Percentiles rank a stretch among this genome's conserved stretches.
Conservation (phyloP, 2,113 vertebrate genomes). For the Eidolon helvum region DNA sequence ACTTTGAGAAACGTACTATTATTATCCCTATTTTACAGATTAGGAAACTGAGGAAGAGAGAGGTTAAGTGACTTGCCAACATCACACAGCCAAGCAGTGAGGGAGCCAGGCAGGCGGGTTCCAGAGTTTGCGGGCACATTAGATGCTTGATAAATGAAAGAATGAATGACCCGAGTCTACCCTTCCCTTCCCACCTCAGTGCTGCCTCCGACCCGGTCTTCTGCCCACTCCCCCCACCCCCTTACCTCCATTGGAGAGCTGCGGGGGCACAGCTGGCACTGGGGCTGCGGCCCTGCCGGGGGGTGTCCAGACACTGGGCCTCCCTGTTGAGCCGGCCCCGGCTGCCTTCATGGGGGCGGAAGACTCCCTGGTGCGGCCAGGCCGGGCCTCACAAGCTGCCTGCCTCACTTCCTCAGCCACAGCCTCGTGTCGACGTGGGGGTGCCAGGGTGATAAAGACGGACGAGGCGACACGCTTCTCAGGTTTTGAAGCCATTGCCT, state of each 20-base stretch:
- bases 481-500: slow-evolving; percentile 71
- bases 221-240: background rate
- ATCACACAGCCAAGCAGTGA: background rate
- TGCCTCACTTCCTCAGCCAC: background rate
- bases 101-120: background rate
- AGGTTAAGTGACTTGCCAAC: background rate
- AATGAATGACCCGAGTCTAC: background rate
- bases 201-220: background rate
- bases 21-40: background rate
- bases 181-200: background rate
- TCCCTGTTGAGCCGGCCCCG: rapidly evolving
- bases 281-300: background rate
- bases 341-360: background rate
- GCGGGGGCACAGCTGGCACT: background rate
- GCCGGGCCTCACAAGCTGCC: rapidly evolving
- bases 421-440: slow-evolving; percentile 78
- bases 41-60: background rate
- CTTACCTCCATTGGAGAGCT: slow-evolving; percentile 79
- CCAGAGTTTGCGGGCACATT: background rate
- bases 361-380: rapidly evolving
- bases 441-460: slow-evolving; percentile 91
- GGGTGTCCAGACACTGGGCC: background rate
- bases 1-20: background rate
- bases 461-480: slow-evolving; percentile 93
- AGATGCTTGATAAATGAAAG: background rate